Conservation (phyloP, 2,113 vertebrate species). For the Hypanus sabinus region DNA sequence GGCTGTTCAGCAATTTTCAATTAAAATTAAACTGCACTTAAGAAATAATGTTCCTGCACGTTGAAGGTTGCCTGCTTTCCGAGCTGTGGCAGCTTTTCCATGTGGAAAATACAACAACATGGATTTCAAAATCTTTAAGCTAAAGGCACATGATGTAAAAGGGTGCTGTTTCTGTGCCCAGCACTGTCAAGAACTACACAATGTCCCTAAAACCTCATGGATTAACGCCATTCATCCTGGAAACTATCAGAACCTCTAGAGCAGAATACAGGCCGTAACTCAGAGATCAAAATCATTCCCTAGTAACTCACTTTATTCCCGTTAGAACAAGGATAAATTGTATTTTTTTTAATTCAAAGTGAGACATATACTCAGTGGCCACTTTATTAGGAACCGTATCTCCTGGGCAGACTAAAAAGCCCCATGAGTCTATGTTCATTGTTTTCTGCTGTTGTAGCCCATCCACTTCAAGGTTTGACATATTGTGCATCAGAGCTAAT, state of each 20-base stretch:
- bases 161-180: background rate
- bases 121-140: constrained; percentile 17
- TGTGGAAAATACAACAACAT: background rate
- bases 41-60: background rate
- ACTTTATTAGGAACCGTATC: no score
- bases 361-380: background rate
- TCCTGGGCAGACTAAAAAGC: no score
- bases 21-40: background rate
- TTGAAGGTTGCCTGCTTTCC: background rate
- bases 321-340: background rate
- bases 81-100: background rate
- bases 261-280: background rate
- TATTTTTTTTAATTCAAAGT: background rate
- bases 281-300: background rate
- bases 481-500: no score
- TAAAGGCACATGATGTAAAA: background rate
- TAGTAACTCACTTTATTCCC: background rate
- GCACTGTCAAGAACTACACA: background rate
- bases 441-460: no score
- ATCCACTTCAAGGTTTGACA: no score
- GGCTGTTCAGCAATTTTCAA: background rate
- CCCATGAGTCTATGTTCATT: no score
- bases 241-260: background rate
- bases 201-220: background rate
- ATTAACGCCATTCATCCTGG: no score